Percentiles rank a stretch among this genome's conserved stretches.
Evolutionary conservation across 2,113 vertebrate species (phyloP).

Genomic region (Mionectes macconnelli): DNA sequence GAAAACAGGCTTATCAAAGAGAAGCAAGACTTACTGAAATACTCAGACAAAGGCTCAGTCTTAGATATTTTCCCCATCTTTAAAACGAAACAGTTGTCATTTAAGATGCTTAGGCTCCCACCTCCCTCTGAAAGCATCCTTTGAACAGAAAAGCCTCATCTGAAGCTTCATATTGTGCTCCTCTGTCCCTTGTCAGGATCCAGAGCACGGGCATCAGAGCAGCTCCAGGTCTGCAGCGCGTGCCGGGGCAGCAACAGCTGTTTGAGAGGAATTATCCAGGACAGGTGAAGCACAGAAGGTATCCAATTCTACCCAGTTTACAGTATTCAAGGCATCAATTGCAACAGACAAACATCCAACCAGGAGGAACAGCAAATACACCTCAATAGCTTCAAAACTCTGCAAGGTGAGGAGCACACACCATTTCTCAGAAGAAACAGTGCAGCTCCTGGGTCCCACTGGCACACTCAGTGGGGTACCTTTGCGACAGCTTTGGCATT

Average conservation of each 20-base stretch:
- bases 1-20: constrained; percentile 12
- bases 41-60: neutral
- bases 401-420: neutral
- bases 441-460: neutral
- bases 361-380: neutral
- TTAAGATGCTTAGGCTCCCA: neutral
- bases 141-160: neutral
- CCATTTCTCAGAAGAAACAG: neutral
- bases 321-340: neutral
- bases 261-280: neutral
- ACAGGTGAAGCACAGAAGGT: neutral
- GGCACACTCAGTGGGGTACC: neutral
- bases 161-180: neutral
- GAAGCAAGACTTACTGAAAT: neutral
- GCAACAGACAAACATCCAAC: neutral
- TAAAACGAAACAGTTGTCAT: neutral
- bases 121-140: neutral
- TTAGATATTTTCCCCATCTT: neutral
- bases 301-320: neutral
- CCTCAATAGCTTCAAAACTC: neutral
- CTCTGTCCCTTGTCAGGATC: neutral
- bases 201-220: neutral
- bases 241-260: neutral
- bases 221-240: neutral
- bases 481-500: neutral